Evolutionary conservation across 2,888 invertebrate genomes (phyloP).

Genomic region (Margaritifera margaritifera): DNA sequence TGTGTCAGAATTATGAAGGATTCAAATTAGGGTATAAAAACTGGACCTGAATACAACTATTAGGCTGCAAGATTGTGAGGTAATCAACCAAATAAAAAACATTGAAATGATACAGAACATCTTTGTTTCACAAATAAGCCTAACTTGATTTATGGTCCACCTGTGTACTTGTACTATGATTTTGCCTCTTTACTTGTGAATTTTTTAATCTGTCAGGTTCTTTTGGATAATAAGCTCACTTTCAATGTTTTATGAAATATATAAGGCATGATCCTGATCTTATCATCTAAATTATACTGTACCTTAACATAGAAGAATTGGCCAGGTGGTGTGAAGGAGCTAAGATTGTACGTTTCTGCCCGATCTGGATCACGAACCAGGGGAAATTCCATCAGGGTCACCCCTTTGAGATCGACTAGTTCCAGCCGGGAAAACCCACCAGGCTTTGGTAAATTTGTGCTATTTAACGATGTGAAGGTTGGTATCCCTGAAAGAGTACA

Average conservation of each 20-base stretch:
- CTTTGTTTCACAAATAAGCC: no score
- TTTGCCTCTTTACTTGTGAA: no score
- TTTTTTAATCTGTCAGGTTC: no score
- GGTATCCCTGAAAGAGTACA: constrained; percentile 62
- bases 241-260: background rate
- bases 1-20: no score
- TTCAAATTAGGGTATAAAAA: no score
- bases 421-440: constrained; percentile 68
- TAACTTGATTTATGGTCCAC: no score
- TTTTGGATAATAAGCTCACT: no score
- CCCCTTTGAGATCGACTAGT: constrained; percentile 68
- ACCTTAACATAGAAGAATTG: constrained; percentile 83
- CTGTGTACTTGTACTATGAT: no score
- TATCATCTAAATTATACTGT: constrained; percentile 54
- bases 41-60: no score
- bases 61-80: no score
- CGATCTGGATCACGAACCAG: constrained; percentile 57
- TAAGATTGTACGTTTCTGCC: constrained; percentile 75
- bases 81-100: no score
- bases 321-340: constrained; percentile 79
- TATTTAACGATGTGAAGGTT: constrained; percentile 73
- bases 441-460: constrained; percentile 71
- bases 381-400: constrained; percentile 58
- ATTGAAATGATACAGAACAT: no score
- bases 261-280: background rate